Conservation (phyloP, 2,797 vertebrate genomes). For the Pseudopleuronectes americanus region DNA sequence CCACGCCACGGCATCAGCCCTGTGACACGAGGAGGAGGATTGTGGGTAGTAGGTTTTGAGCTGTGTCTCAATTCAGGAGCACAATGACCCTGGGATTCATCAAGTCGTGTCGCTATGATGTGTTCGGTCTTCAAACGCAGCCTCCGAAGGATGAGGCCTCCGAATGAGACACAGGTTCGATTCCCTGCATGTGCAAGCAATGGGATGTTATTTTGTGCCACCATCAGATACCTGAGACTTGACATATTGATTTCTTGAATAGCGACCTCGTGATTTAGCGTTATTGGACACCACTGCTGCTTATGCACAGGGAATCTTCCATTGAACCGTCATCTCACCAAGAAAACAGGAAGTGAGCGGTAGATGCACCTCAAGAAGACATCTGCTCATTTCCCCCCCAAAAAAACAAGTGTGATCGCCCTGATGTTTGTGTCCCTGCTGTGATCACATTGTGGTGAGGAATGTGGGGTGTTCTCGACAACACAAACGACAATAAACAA, state of each 20-base stretch:
- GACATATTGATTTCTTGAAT: constrained; percentile 46
- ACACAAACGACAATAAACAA: background rate
- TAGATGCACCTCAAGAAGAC: constrained; percentile 26
- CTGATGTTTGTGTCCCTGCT: constrained; percentile 19
- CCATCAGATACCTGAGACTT: no score
- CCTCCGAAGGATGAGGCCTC: no score
- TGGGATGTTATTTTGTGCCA: no score
- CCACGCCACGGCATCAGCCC: no score
- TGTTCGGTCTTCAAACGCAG: no score
- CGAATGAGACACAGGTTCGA: no score
- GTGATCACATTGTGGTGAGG: constrained; percentile 28
- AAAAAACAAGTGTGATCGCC: background rate
- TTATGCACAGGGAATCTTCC: constrained; percentile 37
- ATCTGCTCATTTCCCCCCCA: constrained; percentile 42
- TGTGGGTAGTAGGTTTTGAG: no score
- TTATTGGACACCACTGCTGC: constrained; percentile 12
- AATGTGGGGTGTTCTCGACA: constrained; percentile 19
- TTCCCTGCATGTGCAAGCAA: no score
- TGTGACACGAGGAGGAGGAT: no score
- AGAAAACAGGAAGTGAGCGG: constrained; percentile 24
- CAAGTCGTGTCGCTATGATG: no score
- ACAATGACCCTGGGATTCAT: no score
- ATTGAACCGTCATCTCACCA: background rate
- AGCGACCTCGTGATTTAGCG: constrained; percentile 24
- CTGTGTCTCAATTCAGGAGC: no score